Evolutionary conservation across 2,888 invertebrate genomes (phyloP).

Genomic region (Melinopterus prodromus): DNA sequence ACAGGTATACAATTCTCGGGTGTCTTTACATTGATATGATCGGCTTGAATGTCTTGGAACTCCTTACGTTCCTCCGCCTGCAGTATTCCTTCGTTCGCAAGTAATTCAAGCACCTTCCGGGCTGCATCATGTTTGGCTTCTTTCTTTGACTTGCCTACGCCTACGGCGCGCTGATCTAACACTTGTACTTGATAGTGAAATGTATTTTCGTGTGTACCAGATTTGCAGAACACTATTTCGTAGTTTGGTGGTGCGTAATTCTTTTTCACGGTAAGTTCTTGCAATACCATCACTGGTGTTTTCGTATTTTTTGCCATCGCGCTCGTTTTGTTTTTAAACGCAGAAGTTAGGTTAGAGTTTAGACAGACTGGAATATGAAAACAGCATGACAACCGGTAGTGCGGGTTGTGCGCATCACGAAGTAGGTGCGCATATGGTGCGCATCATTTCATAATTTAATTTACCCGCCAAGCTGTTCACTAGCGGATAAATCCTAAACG

Average conservation of each 20-base stretch:
- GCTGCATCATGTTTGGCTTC: constrained; percentile 71
- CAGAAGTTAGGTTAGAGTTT: background rate
- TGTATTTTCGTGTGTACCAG: constrained; percentile 60
- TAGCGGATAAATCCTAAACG: too few species aligned
- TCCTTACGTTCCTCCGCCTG: constrained; percentile 48
- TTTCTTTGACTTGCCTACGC: constrained; percentile 61
- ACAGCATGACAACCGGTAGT: background rate
- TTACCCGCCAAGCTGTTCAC: too few species aligned
- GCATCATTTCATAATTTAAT: too few species aligned
- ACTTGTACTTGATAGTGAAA: constrained; percentile 61
- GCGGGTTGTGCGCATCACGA: too few species aligned
- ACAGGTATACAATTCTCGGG: constrained; percentile 47
- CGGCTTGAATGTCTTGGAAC: constrained; percentile 40
- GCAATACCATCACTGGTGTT: constrained; percentile 72
- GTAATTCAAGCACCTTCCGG: constrained; percentile 59
- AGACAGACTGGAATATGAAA: background rate
- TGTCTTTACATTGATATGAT: constrained; percentile 36
- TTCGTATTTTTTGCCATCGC: constrained; percentile 58
- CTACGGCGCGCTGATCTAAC: constrained; percentile 53
- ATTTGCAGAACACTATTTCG: constrained; percentile 50
- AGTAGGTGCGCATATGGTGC: too few species aligned
- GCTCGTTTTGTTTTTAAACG: background rate
- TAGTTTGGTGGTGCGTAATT: constrained; percentile 64
- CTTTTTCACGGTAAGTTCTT: constrained; percentile 70
- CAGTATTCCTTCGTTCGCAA: constrained; percentile 57